Evolutionary conservation across 1,140 invertebrate genomes (phyloP), one percentile per base, ranked within the genome.

Genomic region (Cydia amplana): DNA sequence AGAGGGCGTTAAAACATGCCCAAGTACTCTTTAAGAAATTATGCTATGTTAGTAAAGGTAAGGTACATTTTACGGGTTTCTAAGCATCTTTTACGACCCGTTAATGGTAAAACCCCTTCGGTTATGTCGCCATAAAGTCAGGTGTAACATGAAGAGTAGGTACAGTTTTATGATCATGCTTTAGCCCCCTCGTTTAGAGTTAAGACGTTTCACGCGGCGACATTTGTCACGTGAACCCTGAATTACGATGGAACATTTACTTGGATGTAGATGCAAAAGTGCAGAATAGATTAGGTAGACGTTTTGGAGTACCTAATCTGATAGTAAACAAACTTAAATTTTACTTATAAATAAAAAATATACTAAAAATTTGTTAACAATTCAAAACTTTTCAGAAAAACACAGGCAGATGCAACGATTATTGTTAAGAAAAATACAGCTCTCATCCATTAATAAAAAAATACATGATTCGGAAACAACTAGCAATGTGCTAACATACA

Each of bases 51-150:
- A 70, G 65, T 70, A 40, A 40, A 70, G 32, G n/a, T 70, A 18
- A 36, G 16, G 65, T 20, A 70, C 65, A 43, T 70, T 70, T 70
- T 43, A 70, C 65, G 65, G 32, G 65, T 75, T 76, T 75, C 75
- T 79, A 77, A 79, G 77, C 74, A 43, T 60, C 75, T 75, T 82
- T 80, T 81, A 84, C 73, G 79, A 73, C 46, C 49, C 70, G 78
- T 83, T 84, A 82, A 83, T 79, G 78, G 7, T 46, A 63, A 67
- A 77, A 63, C 67, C 82, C 78, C 75, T 76, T 74, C 75, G 55
- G 74, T 75, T 75, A 70, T 70, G 73, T 28, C 75, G 60, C 74
- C 76, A 77, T 85, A 85, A 85, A 85, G 28, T 65, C 73, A 76
- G 76, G 60, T 82, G 75, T 81, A 77, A 79, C 65, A 76, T 46